phyloP scores from a whole-genome alignment of 2,797 vertebrate species.

The Podarcis lilfordi region DNA sequence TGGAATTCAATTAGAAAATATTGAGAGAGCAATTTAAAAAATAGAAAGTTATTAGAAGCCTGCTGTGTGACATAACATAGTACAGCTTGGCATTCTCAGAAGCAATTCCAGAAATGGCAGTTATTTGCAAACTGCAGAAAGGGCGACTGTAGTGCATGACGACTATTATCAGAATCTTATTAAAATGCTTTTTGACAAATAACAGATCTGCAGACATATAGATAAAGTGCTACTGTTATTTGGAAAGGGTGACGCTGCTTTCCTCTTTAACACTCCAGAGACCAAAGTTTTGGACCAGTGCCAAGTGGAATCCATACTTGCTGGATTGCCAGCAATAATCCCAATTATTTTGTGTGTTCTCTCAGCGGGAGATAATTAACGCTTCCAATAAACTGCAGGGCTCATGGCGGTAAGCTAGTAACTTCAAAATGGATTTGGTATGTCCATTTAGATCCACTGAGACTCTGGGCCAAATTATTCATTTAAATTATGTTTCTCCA shows the following conservation, averaged over 20 bases:
- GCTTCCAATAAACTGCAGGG: slow-evolving; percentile 37
- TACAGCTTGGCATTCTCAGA: slow-evolving; percentile 40
- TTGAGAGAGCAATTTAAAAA: slow-evolving; percentile 27
- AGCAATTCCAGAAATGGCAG: slow-evolving; percentile 44
- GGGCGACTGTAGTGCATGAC: slow-evolving; percentile 41
- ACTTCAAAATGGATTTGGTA: not conserved
- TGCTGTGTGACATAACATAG: slow-evolving; percentile 44
- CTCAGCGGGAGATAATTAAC: slow-evolving; percentile 7
- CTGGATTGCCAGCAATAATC: slow-evolving; percentile 9
- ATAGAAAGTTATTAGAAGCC: slow-evolving; percentile 37
- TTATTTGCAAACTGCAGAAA: slow-evolving; percentile 48
- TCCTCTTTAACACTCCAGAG: slow-evolving; percentile 22
- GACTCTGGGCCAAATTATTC: not conserved
- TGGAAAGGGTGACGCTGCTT: slow-evolving; percentile 1
- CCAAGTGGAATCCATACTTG: not conserved
- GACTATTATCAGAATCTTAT: slow-evolving; percentile 50
- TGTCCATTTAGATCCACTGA: not conserved
- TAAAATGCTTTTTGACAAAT: slow-evolving; percentile 36
- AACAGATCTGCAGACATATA: slow-evolving; percentile 31
- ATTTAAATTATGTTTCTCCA: slow-evolving; percentile 40
- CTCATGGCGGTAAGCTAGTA: slow-evolving; percentile 12
- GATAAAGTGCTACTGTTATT: not conserved
- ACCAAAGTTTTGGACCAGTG: not conserved
- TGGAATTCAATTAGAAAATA: slow-evolving; percentile 36
- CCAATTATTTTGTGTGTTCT: slow-evolving; percentile 26